phyloP scores from a whole-genome alignment of 1,140 invertebrate species.

The Lanistes nyassanus region DNA sequence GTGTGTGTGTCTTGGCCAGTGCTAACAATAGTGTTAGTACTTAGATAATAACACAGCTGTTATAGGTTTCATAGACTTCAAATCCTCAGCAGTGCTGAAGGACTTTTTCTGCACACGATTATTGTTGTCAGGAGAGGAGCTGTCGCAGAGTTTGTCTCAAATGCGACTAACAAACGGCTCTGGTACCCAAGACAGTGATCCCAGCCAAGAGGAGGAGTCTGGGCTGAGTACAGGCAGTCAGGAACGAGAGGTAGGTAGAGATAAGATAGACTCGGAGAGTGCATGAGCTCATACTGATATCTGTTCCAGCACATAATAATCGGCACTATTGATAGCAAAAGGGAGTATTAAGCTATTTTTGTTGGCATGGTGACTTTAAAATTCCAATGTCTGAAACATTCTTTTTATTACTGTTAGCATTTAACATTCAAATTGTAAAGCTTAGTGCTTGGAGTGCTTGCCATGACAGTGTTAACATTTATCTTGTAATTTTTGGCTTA shows the following conservation, averaged over 20 bases:
- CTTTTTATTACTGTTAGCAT: no score
- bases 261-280: no score
- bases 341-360: no score
- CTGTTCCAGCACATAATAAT: no score
- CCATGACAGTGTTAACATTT: no score
- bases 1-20: background rate
- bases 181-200: slow-evolving; percentile 47
- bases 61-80: background rate
- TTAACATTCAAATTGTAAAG: no score
- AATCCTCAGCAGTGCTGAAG: background rate
- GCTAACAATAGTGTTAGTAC: background rate
- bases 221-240: slow-evolving; percentile 38
- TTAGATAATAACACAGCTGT: background rate
- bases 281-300: no score
- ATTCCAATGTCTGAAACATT: no score
- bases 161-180: slow-evolving; percentile 29
- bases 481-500: no score
- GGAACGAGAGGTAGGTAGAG: slow-evolving; percentile 32
- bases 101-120: background rate
- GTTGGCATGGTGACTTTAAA: no score
- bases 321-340: no score
- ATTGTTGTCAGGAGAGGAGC: slow-evolving; percentile 38
- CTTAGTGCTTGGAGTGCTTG: no score
- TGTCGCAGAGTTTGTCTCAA: slow-evolving; percentile 49
- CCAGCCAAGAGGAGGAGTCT: slow-evolving; percentile 46